phyloP scores from a whole-genome alignment of 2,797 vertebrate genomes.

The Eptatretus atami region DNA sequence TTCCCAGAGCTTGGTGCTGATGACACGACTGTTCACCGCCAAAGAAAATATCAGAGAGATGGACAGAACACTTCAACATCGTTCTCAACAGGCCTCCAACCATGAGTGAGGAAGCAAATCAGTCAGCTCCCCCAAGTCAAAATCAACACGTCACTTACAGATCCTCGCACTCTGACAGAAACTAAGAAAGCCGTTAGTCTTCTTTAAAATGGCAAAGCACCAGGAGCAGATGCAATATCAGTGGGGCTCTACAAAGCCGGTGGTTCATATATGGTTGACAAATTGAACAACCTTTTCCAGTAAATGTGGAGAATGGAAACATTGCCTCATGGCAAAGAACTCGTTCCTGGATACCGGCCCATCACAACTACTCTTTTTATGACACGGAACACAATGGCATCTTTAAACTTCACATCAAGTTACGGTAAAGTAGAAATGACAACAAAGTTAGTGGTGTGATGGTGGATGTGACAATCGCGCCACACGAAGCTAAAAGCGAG shows the following conservation, averaged over 20 bases:
- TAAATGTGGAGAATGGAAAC: neutral
- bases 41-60: neutral
- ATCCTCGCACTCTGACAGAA: neutral
- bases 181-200: conserved; percentile 1
- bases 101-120: neutral
- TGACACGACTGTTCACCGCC: neutral
- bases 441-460: no score
- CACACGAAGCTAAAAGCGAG: no score
- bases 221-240: neutral
- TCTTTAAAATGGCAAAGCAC: neutral
- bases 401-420: no score
- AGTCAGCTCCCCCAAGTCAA: neutral
- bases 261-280: neutral
- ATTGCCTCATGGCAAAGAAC: neutral
- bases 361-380: no score
- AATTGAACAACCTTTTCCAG: neutral
- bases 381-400: no score
- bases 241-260: neutral
- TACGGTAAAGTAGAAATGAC: no score
- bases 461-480: no score
- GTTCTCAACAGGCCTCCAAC: conserved; percentile 1
- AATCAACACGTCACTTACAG: neutral
- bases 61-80: neutral
- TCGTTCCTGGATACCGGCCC: no score
- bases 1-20: neutral